These are phyloP conservation scores for Redunca redunca DNA, from an alignment of 2,113 vertebrate genomes.

Conservation along the genomic window DNA sequence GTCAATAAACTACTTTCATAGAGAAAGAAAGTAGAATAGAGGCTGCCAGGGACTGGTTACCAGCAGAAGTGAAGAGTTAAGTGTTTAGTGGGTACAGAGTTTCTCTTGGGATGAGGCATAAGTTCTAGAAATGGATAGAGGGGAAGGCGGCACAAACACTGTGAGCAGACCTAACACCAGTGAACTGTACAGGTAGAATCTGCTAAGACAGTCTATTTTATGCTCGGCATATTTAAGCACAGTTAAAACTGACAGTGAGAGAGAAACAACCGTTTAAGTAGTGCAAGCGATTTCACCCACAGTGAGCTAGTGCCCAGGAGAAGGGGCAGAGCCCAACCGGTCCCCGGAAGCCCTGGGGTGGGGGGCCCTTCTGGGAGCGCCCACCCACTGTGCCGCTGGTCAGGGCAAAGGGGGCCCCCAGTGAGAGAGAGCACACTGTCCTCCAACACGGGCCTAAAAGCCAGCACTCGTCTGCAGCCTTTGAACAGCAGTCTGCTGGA, in stretches of 20 bases:
- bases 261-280: accelerated
- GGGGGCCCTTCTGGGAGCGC: neutral
- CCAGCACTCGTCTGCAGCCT: accelerated
- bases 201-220: too few species aligned
- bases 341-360: accelerated
- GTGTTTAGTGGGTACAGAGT: neutral
- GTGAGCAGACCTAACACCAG: neutral
- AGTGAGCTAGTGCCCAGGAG: neutral
- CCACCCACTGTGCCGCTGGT: accelerated
- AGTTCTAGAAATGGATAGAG: neutral
- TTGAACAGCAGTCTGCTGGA: accelerated
- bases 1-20: neutral
- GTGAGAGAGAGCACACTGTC: neutral
- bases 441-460: neutral
- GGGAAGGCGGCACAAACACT: neutral
- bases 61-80: neutral
- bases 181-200: too few species aligned
- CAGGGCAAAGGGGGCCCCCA: neutral
- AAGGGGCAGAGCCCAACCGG: neutral
- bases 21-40: neutral
- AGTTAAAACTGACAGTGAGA: neutral
- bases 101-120: neutral
- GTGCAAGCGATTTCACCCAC: neutral
- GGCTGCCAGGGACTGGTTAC: too few species aligned
- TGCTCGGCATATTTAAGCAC: neutral